Conservation (phyloP, 35 echinoderm and acorn worm genomes). For the Antedon bifida region DNA sequence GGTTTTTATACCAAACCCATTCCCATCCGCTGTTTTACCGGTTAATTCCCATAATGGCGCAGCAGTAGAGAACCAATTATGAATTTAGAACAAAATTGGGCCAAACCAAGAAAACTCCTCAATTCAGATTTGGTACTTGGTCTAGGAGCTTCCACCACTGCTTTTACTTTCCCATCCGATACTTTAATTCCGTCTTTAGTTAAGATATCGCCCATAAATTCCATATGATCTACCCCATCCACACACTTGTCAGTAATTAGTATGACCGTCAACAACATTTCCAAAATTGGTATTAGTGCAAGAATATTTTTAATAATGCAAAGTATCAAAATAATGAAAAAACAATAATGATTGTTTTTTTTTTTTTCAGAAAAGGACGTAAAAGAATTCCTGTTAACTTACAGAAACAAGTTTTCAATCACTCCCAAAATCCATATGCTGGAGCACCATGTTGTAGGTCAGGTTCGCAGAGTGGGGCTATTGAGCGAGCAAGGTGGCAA, state of each 20-base stretch:
- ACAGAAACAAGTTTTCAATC: too few species aligned
- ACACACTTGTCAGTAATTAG: constrained; percentile 21
- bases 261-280: too few species aligned
- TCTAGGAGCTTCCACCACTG: constrained; percentile 14
- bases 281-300: too few species aligned
- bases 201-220: constrained; percentile 26
- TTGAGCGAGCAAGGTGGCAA: too few species aligned
- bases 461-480: too few species aligned
- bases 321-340: too few species aligned
- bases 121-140: constrained; percentile 26
- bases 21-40: constrained; percentile 15
- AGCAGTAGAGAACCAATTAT: not conserved
- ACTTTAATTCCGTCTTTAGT: constrained; percentile 15
- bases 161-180: constrained; percentile 3
- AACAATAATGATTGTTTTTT: too few species aligned
- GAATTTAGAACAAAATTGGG: constrained; percentile 18
- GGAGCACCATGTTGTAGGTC: too few species aligned
- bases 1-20: constrained; percentile 4
- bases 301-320: too few species aligned
- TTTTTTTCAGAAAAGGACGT: too few species aligned
- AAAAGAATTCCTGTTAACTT: too few species aligned
- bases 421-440: too few species aligned
- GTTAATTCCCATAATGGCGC: constrained; percentile 50
- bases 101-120: constrained; percentile 71
- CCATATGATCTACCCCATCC: constrained; percentile 1